Percentiles rank a stretch among this genome's conserved stretches.
phyloP scores from a whole-genome alignment of 2,797 vertebrate species.

The Hydrophis major region DNA sequence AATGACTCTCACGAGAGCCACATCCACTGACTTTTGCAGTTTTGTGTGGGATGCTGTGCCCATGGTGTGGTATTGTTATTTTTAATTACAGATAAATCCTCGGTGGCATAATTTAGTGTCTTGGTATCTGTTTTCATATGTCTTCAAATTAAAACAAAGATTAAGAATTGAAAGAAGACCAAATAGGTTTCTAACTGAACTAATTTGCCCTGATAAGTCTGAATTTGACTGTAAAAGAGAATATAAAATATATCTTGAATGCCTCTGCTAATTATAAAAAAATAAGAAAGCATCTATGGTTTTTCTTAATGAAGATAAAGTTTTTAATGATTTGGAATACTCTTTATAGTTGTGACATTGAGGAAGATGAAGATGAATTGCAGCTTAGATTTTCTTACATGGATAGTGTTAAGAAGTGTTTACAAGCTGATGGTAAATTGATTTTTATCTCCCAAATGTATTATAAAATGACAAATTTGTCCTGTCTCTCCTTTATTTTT shows the following conservation, averaged over 20 bases:
- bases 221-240: background rate
- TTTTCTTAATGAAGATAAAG: background rate
- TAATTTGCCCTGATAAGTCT: background rate
- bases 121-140: background rate
- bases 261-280: background rate
- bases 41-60: background rate
- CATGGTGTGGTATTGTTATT: background rate
- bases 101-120: background rate
- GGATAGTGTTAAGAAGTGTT: background rate
- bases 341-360: background rate
- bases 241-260: background rate
- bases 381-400: background rate
- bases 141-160: background rate
- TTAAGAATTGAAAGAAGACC: conserved; percentile 25
- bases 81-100: conserved; percentile 1
- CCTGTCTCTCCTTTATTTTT: background rate
- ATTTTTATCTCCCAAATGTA: background rate
- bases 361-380: background rate
- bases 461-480: background rate
- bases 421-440: background rate
- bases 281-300: background rate
- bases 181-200: background rate
- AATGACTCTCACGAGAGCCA: background rate
- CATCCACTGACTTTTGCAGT: background rate
- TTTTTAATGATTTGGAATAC: background rate